Percentiles rank a stretch among this genome's conserved stretches.
phyloP scores from a whole-genome alignment of 2,888 invertebrate genomes.

The Anticlea derivata region DNA sequence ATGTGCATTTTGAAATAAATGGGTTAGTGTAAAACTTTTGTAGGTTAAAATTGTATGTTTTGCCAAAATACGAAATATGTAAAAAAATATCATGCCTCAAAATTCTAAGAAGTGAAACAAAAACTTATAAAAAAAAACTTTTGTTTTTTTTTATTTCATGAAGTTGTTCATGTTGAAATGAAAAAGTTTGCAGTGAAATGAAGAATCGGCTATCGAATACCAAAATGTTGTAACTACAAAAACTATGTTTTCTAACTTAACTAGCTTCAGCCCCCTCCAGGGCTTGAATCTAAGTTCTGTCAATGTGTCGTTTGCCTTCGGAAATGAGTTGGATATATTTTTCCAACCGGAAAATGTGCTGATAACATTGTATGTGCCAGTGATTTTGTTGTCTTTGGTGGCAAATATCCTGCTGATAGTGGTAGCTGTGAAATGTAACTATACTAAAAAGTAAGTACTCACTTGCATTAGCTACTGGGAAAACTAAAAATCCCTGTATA shows the following conservation, averaged over 20 bases:
- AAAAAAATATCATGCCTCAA: too few relatives aligned
- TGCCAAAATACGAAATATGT: too few relatives aligned
- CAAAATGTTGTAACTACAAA: slow-evolving; percentile 29
- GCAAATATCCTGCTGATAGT: slow-evolving; percentile 87
- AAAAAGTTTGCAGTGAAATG: background rate
- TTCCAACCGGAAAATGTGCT: slow-evolving; percentile 77
- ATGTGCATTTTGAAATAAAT: slow-evolving; percentile 2
- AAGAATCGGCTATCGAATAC: slow-evolving; percentile 2
- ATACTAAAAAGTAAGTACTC: slow-evolving; percentile 85
- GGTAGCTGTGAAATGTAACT: slow-evolving; percentile 87
- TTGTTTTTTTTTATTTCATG: background rate
- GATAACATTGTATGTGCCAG: slow-evolving; percentile 85
- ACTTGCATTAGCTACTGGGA: background rate
- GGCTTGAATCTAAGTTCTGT: slow-evolving; percentile 32
- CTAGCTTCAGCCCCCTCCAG: slow-evolving; percentile 30
- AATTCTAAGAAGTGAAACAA: background rate
- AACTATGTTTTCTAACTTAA: slow-evolving; percentile 43
- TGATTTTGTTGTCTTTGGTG: slow-evolving; percentile 85
- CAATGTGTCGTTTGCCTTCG: slow-evolving; percentile 43
- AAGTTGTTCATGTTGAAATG: too few relatives aligned
- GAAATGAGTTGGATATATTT: slow-evolving; percentile 63
- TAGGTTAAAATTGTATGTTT: too few relatives aligned
- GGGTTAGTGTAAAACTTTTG: background rate
- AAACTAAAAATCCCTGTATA: too few relatives aligned
- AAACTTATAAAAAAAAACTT: background rate